Evolutionary conservation across 2,797 vertebrate genomes (phyloP), one percentile per base, ranked within the genome.

Genomic region (Epinephelus coioides): DNA sequence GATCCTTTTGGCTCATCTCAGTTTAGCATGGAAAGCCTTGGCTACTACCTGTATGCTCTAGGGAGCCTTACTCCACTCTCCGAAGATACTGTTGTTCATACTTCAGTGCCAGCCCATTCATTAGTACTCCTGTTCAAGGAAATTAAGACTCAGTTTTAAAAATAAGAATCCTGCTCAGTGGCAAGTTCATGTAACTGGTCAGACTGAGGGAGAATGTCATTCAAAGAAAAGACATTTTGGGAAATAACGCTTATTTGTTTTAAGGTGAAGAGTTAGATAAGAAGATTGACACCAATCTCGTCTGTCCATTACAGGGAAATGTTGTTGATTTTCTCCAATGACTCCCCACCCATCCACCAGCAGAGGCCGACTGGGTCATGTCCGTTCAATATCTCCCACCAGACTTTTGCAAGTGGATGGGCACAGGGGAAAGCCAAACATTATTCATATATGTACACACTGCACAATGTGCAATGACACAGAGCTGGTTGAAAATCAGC

Each of bases 1-100:
- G 71, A 90, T 91, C 74, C 68, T 82, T 88, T 77, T 59, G 82
- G 85, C 84, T 92, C 84, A 90, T 92, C 94, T 91, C 70, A 88
- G 79, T 85, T 93, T 78, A 86, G 76, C 74, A 78, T 78, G 59
- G 81, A 91, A 89, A 89, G 78, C 72, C 69, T 34, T 43, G 40
- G 34, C 34, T 43, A 43, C 40, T 40, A 56, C 50, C 21, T 23
- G 11, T 43, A 65, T 81, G 64, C 69, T 64, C 53, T 54, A 44
- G 63, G 78, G 56, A 86, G 66, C 69, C 77, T 88, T 84, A 88
- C n/a, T 63, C 54, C 49, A 82, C 40, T 62, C 38, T 44, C 72
- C 73, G 21, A 80, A 70, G 71, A 65, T 78, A 79, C 86, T 34
- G 8, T 67, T 18, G 0, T 51, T 54, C 21, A 72, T 64, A 46